A percentile compares a stretch with the other conserved stretches of the same genome.
These are phyloP conservation scores for Tauraco erythrolophus DNA, from an alignment of 2,113 vertebrate genomes.

Conservation along the genomic window DNA sequence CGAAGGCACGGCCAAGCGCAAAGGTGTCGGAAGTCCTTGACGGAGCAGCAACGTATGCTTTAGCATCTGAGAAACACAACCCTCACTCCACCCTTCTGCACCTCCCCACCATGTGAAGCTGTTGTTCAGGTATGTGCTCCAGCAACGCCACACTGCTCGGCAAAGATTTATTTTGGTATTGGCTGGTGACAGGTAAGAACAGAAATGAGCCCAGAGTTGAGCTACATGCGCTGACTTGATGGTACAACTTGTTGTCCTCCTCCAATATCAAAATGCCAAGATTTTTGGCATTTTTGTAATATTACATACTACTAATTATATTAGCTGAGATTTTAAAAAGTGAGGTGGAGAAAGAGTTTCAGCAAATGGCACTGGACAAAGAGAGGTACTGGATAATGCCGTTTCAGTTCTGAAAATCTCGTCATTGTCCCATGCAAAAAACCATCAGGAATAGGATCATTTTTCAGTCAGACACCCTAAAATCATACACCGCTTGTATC, in stretches of 20 bases:
- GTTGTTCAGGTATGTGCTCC: neutral
- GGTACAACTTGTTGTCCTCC: neutral
- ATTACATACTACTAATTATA: no score
- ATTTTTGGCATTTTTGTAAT: neutral
- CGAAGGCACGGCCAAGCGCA: neutral
- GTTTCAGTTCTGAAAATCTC: neutral
- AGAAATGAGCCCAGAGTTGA: neutral
- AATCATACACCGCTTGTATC: neutral
- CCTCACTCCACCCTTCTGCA: neutral
- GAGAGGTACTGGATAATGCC: neutral
- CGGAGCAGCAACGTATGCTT: neutral
- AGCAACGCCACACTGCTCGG: neutral
- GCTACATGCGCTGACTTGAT: fast-evolving
- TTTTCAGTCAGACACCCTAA: neutral
- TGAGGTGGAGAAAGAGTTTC: neutral
- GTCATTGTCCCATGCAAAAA: neutral
- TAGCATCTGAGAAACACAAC: neutral
- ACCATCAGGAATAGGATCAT: neutral
- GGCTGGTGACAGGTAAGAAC: neutral
- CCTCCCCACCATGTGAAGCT: neutral
- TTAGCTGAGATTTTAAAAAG: neutral
- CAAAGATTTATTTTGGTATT: neutral
- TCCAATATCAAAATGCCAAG: neutral
- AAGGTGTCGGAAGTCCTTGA: neutral
- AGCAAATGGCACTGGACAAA: fast-evolving